A percentile compares a stretch with the other conserved stretches of the same genome.
Conservation (phyloP, 2,113 vertebrate species). For the Oxyura jamaicensis region DNA sequence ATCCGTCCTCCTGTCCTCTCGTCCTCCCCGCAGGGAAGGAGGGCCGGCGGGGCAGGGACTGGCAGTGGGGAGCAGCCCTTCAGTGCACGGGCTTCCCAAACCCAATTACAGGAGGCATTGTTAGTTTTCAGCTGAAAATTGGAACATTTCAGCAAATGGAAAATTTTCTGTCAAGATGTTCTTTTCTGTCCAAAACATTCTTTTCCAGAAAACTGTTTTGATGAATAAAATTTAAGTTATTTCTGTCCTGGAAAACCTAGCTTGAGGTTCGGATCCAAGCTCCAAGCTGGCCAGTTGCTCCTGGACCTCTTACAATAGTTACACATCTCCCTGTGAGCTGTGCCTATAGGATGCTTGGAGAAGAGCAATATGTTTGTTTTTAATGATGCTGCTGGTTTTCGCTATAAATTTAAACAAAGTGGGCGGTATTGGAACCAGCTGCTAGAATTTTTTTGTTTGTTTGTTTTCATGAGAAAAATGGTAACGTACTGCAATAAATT, state of each 20-base stretch:
- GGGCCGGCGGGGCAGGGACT: neutral
- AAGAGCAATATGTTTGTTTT: conserved; percentile 61
- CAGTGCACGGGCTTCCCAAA: neutral
- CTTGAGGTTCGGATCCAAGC: conserved; percentile 13
- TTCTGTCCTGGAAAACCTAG: conserved; percentile 49
- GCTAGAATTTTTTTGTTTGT: conserved; percentile 42
- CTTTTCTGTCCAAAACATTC: conserved; percentile 19
- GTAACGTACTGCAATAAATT: conserved; percentile 49
- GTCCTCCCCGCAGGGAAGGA: neutral
- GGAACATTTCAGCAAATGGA: conserved; percentile 67
- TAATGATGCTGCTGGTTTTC: conserved; percentile 65
- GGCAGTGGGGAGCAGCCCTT: neutral
- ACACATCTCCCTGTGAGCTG: conserved; percentile 20
- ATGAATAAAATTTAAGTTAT: conserved; percentile 44
- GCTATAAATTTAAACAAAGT: conserved; percentile 69
- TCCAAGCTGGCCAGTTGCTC: neutral
- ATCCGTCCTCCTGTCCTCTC: neutral
- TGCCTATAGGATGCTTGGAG: conserved; percentile 49
- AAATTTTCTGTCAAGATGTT: conserved; percentile 33
- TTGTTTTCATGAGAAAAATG: conserved; percentile 68
- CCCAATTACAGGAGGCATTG: conserved; percentile 47
- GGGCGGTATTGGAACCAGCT: conserved; percentile 55
- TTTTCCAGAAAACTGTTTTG: conserved; percentile 7
- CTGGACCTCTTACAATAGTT: conserved; percentile 47
- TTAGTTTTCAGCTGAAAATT: conserved; percentile 66